Conservation (phyloP, 2,797 vertebrate genomes). For the Rhabdophis nuchalis region DNA sequence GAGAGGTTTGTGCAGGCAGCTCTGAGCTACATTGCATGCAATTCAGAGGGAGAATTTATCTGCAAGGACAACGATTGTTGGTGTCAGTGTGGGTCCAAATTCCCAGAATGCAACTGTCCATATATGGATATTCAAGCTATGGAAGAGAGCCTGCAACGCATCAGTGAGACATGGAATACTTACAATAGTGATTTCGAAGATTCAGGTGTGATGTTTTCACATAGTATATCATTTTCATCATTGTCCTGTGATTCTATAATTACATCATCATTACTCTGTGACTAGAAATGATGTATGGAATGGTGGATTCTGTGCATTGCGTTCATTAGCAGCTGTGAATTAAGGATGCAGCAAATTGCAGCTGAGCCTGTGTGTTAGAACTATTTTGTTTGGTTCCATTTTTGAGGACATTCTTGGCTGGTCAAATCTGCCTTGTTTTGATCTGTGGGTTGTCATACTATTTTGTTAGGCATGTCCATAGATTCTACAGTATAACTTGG, state of each 20-base stretch:
- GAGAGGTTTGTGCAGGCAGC: slow-evolving; percentile 92
- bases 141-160: slow-evolving; percentile 89
- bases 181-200: slow-evolving; percentile 93
- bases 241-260: neutral
- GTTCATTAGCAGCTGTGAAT: neutral
- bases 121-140: slow-evolving; percentile 96
- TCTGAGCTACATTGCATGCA: slow-evolving; percentile 94
- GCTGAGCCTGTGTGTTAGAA: neutral
- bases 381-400: neutral
- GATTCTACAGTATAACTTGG: neutral
- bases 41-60: slow-evolving; percentile 92
- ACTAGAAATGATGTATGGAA: neutral
- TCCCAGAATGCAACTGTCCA: slow-evolving; percentile 95
- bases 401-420: neutral
- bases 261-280: neutral
- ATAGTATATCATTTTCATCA: neutral
- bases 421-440: neutral
- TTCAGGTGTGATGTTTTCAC: slow-evolving; percentile 76
- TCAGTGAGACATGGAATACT: slow-evolving; percentile 86
- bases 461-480: neutral
- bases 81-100: slow-evolving; percentile 87
- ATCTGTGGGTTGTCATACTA: neutral
- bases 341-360: neutral
- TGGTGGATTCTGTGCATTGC: neutral
- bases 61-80: slow-evolving; percentile 94